Evolutionary conservation across 2,888 invertebrate species (phyloP).

Genomic region (Philereme vetulata): DNA sequence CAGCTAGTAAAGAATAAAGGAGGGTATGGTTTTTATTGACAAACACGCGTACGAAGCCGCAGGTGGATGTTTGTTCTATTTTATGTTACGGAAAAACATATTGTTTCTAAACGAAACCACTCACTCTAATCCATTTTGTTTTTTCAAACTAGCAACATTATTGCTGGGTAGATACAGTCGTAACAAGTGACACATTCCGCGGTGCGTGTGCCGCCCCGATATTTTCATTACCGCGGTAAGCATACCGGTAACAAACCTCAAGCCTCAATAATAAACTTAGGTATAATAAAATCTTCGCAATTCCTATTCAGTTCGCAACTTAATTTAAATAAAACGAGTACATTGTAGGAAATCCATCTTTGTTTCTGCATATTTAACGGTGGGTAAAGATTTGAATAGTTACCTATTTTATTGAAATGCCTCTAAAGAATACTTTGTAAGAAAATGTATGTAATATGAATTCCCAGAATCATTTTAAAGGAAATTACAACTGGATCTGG

Average conservation of each 20-base stretch:
- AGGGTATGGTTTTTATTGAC: no score
- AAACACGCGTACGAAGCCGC: no score
- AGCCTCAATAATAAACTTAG: conserved; percentile 44
- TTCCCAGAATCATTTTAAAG: no score
- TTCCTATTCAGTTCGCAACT: conserved; percentile 59
- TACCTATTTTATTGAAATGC: no score
- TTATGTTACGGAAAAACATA: not conserved
- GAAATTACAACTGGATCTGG: no score
- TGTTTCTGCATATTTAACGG: not conserved
- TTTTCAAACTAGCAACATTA: conserved; percentile 12
- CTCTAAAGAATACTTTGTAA: no score
- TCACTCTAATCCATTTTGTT: not conserved
- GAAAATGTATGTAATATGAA: no score
- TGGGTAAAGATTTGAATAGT: no score
- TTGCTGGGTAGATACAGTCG: conserved; percentile 31
- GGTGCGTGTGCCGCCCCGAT: conserved; percentile 54
- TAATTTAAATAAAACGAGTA: conserved; percentile 47
- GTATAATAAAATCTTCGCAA: conserved; percentile 19
- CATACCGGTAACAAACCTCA: conserved; percentile 53
- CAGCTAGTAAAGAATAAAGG: no score
- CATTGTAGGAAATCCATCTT: no score
- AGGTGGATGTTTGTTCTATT: no score
- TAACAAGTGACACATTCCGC: conserved; percentile 51
- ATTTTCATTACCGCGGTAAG: conserved; percentile 67
- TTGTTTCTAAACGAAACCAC: not conserved